phyloP scores from a whole-genome alignment of 1,140 invertebrate genomes.

The Camponotus vicinus region DNA sequence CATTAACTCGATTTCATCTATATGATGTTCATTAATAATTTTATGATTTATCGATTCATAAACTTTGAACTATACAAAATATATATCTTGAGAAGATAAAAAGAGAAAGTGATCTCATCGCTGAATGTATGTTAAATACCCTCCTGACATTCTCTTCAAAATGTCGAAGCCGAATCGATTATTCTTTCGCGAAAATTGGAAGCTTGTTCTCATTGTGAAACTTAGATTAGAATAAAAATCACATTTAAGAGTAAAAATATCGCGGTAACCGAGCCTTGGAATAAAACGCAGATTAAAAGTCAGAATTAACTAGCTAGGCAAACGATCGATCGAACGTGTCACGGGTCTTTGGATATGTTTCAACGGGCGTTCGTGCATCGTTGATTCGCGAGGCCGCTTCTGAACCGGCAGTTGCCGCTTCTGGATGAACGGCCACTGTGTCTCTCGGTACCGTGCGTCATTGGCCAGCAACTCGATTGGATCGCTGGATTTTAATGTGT shows the following conservation, averaged over 20 bases:
- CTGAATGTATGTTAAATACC: neutral
- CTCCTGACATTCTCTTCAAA: too few species aligned
- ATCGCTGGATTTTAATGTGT: constrained; percentile 76
- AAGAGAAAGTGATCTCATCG: neutral
- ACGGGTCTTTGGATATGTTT: constrained; percentile 60
- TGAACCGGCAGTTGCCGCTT: constrained; percentile 52
- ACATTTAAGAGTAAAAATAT: neutral
- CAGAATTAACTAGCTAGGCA: neutral
- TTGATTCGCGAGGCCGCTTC: constrained; percentile 54
- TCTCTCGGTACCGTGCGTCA: constrained; percentile 71
- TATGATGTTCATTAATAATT: too few species aligned
- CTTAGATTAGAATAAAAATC: too few species aligned
- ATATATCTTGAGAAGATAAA: neutral
- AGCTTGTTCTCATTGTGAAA: neutral
- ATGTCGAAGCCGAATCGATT: neutral
- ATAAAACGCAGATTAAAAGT: constrained; percentile 27
- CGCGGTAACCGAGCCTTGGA: neutral
- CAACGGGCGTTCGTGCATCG: constrained; percentile 64
- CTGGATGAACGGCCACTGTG: constrained; percentile 40
- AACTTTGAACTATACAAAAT: neutral
- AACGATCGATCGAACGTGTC: constrained; percentile 40
- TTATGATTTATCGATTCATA: neutral
- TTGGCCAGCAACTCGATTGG: constrained; percentile 72
- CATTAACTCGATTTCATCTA: too few species aligned
- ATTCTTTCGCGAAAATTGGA: neutral